Evolutionary conservation across 1,140 invertebrate species (phyloP).

Genomic region (Pseudomyrmex dendroicus): DNA sequence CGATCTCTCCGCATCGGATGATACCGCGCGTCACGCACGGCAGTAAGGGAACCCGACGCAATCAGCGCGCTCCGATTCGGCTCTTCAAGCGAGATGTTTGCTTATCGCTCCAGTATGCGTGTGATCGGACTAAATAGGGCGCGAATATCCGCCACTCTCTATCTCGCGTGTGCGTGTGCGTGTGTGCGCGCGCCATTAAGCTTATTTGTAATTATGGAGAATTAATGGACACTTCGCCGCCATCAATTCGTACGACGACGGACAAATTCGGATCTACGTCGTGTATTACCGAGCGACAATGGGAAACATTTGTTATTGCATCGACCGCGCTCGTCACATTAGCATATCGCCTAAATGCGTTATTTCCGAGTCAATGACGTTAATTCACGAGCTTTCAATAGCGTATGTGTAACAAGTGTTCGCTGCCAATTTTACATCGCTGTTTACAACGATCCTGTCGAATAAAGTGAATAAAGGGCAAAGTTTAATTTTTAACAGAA

Average conservation of each 20-base stretch:
- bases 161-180: neutral
- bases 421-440: neutral
- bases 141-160: neutral
- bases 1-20: conserved; percentile 23
- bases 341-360: neutral
- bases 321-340: neutral
- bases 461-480: neutral
- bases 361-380: neutral
- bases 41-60: conserved; percentile 27
- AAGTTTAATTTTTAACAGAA: neutral
- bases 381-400: conserved; percentile 2
- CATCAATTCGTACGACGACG: neutral
- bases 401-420: neutral
- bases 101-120: conserved; percentile 19
- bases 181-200: conserved; percentile 6
- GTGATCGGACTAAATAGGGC: conserved; percentile 51
- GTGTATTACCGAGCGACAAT: conserved; percentile 13
- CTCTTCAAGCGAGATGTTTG: conserved; percentile 55
- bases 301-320: neutral
- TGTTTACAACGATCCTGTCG: neutral
- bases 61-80: conserved; percentile 49
- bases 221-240: conserved; percentile 41
- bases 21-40: neutral
- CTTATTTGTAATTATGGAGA: conserved; percentile 56
- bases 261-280: conserved; percentile 30